phyloP scores from a whole-genome alignment of 1,140 invertebrate genomes.

The Teleopsis dalmanni region DNA sequence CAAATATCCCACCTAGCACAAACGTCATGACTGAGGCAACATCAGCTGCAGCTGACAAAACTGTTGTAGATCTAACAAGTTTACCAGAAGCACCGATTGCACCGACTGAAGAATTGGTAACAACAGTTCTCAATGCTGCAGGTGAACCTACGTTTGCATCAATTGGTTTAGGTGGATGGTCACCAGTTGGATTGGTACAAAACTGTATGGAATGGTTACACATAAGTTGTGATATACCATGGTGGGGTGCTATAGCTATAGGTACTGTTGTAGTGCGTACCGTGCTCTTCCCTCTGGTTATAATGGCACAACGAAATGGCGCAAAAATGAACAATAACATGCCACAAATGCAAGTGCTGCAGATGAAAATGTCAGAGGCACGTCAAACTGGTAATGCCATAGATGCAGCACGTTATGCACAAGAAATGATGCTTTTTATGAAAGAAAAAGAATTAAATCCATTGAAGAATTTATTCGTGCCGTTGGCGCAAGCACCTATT shows the following conservation, averaged over 20 bases:
- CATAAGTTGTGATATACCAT: conserved; percentile 66
- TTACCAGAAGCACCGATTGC: conserved; percentile 48
- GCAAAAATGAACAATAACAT: conserved; percentile 72
- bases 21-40: background rate
- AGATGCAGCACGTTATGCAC: conserved; percentile 61
- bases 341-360: conserved; percentile 70
- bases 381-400: conserved; percentile 70
- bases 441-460: conserved; percentile 73
- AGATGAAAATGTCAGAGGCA: conserved; percentile 76
- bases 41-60: conserved; percentile 13
- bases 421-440: conserved; percentile 74
- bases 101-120: conserved; percentile 36
- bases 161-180: conserved; percentile 70
- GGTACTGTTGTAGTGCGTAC: conserved; percentile 69
- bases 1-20: background rate
- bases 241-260: conserved; percentile 79
- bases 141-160: conserved; percentile 72
- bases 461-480: conserved; percentile 71
- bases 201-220: conserved; percentile 75
- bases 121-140: conserved; percentile 47
- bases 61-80: conserved; percentile 42
- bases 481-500: conserved; percentile 75
- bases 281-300: conserved; percentile 74
- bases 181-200: conserved; percentile 73
- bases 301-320: conserved; percentile 68